A percentile compares a stretch with the other conserved stretches of the same genome.
Conservation (phyloP, 1,140 invertebrate species). For the Drosophila seguyi region DNA sequence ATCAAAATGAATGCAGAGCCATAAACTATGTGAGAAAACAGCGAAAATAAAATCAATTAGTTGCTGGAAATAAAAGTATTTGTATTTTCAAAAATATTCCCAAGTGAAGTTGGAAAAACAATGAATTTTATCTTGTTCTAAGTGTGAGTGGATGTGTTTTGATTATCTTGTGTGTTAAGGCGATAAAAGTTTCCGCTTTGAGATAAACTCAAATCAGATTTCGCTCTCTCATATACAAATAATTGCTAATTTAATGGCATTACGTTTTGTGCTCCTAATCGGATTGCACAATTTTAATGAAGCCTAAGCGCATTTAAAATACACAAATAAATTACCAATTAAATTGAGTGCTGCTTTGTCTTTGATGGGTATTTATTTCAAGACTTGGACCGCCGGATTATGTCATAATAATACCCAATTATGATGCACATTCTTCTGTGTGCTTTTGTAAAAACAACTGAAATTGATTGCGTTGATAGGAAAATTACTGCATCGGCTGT, state of each 20-base stretch:
- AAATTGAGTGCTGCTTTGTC: slow-evolving; percentile 17
- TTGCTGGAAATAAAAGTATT: slow-evolving; percentile 10
- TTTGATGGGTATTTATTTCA: slow-evolving; percentile 16
- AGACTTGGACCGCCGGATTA: not conserved
- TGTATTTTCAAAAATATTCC: slow-evolving; percentile 15
- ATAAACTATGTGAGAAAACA: slow-evolving; percentile 2
- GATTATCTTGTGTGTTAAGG: slow-evolving; percentile 12
- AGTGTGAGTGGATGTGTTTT: slow-evolving; percentile 2
- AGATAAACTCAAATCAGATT: slow-evolving; percentile 13
- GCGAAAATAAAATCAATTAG: slow-evolving; percentile 28
- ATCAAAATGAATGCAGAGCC: slow-evolving; percentile 5
- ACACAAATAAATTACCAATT: slow-evolving; percentile 22
- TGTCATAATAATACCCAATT: slow-evolving; percentile 41
- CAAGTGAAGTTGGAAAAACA: slow-evolving; percentile 12
- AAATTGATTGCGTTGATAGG: slow-evolving; percentile 59
- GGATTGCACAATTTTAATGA: slow-evolving; percentile 30
- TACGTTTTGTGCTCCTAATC: slow-evolving; percentile 23
- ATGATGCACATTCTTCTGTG: slow-evolving; percentile 16
- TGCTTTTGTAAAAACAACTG: slow-evolving; percentile 30
- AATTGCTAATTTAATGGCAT: slow-evolving; percentile 29
- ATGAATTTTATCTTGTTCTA: slow-evolving; percentile 20
- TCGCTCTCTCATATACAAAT: slow-evolving; percentile 1
- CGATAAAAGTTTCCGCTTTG: slow-evolving; percentile 18
- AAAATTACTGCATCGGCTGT: slow-evolving; percentile 58
- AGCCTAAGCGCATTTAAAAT: slow-evolving; percentile 16